Conservation (phyloP, 2,797 vertebrate genomes). For the Enteromius afrohamiltoni region DNA sequence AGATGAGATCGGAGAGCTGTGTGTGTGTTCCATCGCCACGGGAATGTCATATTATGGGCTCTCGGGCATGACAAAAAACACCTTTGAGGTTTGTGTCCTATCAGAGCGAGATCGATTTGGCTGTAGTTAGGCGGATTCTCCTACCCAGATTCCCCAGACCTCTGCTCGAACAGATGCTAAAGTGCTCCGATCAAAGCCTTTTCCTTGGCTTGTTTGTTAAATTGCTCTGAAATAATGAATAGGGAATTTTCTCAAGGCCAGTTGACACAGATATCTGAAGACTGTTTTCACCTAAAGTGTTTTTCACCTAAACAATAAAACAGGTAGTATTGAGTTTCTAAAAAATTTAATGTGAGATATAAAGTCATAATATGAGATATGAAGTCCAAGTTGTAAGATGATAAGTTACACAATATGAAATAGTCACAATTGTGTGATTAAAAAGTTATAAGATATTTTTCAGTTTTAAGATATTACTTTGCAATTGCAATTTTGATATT, state of each 20-base stretch:
- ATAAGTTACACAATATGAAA: background rate
- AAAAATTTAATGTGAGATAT: background rate
- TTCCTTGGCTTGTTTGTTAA: slow-evolving; percentile 16
- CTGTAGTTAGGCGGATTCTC: slow-evolving; percentile 12
- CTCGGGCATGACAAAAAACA: slow-evolving; percentile 98
- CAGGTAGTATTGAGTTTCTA: background rate
- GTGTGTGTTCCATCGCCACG: slow-evolving; percentile 92
- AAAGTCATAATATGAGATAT: background rate
- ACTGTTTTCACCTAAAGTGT: background rate
- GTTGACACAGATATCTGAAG: background rate
- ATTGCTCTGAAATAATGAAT: slow-evolving; percentile 11
- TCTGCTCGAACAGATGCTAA: slow-evolving; percentile 6
- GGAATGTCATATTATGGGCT: slow-evolving; percentile 98
- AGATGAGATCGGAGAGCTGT: slow-evolving; percentile 97
- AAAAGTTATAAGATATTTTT: background rate
- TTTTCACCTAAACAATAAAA: background rate
- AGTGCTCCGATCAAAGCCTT: slow-evolving; percentile 23
- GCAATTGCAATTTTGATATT: too few relatives aligned
- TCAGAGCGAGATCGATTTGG: slow-evolving; percentile 2
- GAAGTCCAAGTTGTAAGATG: background rate
- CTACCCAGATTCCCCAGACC: slow-evolving; percentile 17
- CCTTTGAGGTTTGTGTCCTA: slow-evolving; percentile 88
- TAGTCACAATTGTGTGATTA: background rate
- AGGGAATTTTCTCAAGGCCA: slow-evolving; percentile 3
- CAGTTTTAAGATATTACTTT: too few relatives aligned